Conservation (phyloP, 2,113 vertebrate species). For the Phodopus roborovskii region DNA sequence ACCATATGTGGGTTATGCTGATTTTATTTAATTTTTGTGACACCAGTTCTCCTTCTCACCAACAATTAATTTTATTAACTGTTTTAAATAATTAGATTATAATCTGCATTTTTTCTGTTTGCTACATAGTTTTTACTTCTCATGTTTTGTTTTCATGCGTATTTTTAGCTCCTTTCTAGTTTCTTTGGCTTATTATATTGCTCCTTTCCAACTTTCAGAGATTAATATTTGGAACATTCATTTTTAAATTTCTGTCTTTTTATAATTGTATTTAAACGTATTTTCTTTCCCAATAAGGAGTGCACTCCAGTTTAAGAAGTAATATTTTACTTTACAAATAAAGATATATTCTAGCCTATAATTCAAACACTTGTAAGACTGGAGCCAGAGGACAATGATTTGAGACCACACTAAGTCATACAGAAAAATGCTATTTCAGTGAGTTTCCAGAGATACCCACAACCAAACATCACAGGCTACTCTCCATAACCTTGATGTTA, state of each 20-base stretch:
- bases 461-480: not conserved
- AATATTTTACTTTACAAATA: not conserved
- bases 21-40: conserved; percentile 9
- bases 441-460: not conserved
- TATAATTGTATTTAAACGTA: not conserved
- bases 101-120: not conserved
- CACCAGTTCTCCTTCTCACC: not conserved
- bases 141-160: not conserved
- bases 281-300: not conserved
- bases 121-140: not conserved
- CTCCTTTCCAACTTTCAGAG: not conserved
- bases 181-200: not conserved
- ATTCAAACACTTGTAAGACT: not conserved
- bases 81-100: not conserved
- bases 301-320: not conserved
- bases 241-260: not conserved
- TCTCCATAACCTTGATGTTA: not conserved
- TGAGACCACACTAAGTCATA: not conserved
- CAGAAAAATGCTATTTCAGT: not conserved
- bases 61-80: not conserved
- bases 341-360: not conserved
- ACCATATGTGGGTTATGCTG: not conserved
- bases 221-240: not conserved
- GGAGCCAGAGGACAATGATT: not conserved
- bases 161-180: not conserved